Evolutionary conservation across 2,797 vertebrate genomes (phyloP), one percentile per base, ranked within the genome.

Genomic region (Bucorvus abyssinicus): DNA sequence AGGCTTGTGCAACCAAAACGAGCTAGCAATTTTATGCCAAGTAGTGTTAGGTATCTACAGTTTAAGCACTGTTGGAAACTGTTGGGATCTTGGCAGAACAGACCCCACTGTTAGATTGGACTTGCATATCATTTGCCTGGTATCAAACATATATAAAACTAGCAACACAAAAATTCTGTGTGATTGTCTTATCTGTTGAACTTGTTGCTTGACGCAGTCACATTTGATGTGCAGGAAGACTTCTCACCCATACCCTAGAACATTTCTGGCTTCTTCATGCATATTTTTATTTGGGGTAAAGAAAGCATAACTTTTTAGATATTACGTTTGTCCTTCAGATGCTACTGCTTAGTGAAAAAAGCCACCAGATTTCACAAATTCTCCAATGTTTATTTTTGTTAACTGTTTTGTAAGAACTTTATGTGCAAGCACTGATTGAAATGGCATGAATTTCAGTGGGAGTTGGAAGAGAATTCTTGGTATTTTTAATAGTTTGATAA

Each of bases 201-300:
- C 69, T 89, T 95, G 70, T 92, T 91, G 77, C 94, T 95, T 96
- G 92, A 95, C 89, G 80, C 84, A 86, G 44, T 85, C 69, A 80
- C 44, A 60, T 95, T 93, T 95, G 84, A 56, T 56, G 85, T 92
- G 85, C 92, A 83, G 81, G 92, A 95, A 96, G 84, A 86, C 65
- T 97, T 97, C 93, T 97, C 88, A 93, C 96, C 94, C 84, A 45
- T 89, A 92, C 59, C 82, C n/a, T 77, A 81, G 79, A 57, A 76
- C 77, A 68, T 96, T 96, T 94, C 90, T 97, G 96, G 81, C 92
- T 97, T 91, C 93, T 96, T 70, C 96, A 65, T 95, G 93, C 79
- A 45, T 96, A 88, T 47, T 68, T 95, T 78, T 93, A 30, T 94
- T 50, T 81, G 24, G 7, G 64, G 38, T 93, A 89, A 87, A 80